Base-by-base conservation (phyloP, 2,888 invertebrate genomes). In the Eilema caniola region DNA sequence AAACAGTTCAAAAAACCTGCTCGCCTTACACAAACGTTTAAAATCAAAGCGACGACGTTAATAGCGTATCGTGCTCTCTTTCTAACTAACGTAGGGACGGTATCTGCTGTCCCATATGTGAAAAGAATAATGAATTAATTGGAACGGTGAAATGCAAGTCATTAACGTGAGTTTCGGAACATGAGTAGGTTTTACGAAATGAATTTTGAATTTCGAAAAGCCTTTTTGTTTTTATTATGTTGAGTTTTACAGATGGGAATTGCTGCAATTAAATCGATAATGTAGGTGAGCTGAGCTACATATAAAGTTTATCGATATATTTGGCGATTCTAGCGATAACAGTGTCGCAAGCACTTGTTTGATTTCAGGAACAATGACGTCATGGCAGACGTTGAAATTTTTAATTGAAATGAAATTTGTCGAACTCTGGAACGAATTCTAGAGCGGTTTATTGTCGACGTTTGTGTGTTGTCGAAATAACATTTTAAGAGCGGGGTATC, bases 11-110 rank as follows among this genome's bases (percentile, higher is more conserved):
- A 85, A 85, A 81, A 81, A 78, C 81, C 72, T 67, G 77, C 23
- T 16, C 77, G 78, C 80, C 81, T 80, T 85, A 82, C 75, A 80
- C 80, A 73, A 73, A 69, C 75, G 76, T 75, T 78, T 77, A 70
- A 82, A 84, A 82, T 84, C 81, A 81, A 84, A 83, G 75, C 79
- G 79, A 85, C 79, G 79, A 85, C 82, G 82, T 79, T 83, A 84
- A 84, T 82, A 74, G 71, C 59, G 37, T 72, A 57, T 33, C 63
- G 64, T 16, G 56, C 37, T 85, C 85, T 74, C 82, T 60, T 68
- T 87, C 80, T 65, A 62, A 70, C 78, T 1, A 24, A 12, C 4
- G 2, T 0, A 20, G 31, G 69, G 47, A 31, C 8, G 24, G 8
- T 65, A 57, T 65, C 31, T 65, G 31, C 20, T 57, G 31, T 57